phyloP scores from a whole-genome alignment of 2,113 vertebrate species.

The Pangasianodon hypophthalmus region DNA sequence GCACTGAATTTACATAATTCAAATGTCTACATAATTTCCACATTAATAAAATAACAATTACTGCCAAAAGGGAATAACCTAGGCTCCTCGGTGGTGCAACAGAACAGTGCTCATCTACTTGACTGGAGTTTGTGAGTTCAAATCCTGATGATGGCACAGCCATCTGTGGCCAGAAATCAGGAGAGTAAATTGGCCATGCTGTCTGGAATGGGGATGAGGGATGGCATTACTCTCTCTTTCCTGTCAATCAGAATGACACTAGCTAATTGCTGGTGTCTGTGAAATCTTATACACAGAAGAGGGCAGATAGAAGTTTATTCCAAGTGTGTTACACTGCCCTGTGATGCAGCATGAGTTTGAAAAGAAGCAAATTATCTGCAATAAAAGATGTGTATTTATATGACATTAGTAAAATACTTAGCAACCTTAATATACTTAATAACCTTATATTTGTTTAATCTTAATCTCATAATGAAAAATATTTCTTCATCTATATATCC shows the following conservation, averaged over 20 bases:
- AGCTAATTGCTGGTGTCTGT: background rate
- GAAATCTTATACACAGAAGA: background rate
- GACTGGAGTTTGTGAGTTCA: background rate
- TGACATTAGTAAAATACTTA: background rate
- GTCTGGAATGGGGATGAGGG: background rate
- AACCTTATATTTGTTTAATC: background rate
- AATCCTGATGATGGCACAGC: background rate
- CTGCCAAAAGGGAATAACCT: background rate
- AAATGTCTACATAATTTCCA: background rate
- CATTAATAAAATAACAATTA: background rate
- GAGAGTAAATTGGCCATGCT: background rate
- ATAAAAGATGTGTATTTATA: background rate
- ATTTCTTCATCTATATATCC: background rate
- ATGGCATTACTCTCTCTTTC: background rate
- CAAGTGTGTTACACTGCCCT: background rate
- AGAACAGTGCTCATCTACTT: background rate
- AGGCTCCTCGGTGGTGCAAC: no score
- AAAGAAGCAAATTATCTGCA: background rate
- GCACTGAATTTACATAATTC: background rate
- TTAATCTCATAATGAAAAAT: background rate
- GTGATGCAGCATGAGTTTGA: background rate
- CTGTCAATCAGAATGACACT: background rate
- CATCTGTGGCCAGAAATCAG: background rate
- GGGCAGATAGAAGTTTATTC: background rate
- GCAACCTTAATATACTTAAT: background rate